Evolutionary conservation across 2,888 invertebrate genomes (phyloP), one percentile per base, ranked within the genome.

Genomic region (Coremacera marginata): DNA sequence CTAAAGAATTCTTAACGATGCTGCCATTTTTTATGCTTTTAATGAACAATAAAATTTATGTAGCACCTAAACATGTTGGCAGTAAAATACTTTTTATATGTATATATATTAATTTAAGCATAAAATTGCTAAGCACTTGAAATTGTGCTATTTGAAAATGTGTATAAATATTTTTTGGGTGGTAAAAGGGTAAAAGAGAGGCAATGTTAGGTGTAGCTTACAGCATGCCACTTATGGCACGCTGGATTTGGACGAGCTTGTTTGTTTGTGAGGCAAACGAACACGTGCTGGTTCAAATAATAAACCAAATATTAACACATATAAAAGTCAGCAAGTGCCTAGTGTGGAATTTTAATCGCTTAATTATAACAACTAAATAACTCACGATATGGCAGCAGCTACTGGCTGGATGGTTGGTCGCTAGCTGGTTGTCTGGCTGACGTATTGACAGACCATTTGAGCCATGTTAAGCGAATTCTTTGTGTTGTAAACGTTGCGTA

Each of bases 251-350:
- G 22, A 4, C 9, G 11, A 19, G 27, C 62, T 55, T 22, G 71
- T 25, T 55, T 22, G 71, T 25, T 60, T 60, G 60, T 51, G 25
- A 27, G 49, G 57, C 27, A 37, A 31, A 81, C 83, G 85, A 86
- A 88, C 88, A 88, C 88, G 88, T 88, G 88, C 88, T 88, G 86
- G 84, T 88, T 88, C 87, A 87, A 88, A 88, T 88, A 88, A 88
- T 87, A 88, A 88, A 88, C 88, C 88, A 87, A 87, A 88, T 88
- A 88, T 88, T 88, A 88, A 88, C 87, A 88, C 89, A 88, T 88
- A 88, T 87, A 88, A 88, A 86, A 88, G 87, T 88, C 89, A 88
- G 87, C 85, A 83, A 82, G 84, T 81, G 84, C 83, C 82, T 79
- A 81, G 87, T 83, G 72, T 83, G 85, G 88, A 88, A 88, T 88